A percentile compares a stretch with the other conserved stretches of the same genome.
These are phyloP conservation scores for Arothron firmamentum DNA, from an alignment of 2,113 vertebrate genomes.

Conservation along the genomic window DNA sequence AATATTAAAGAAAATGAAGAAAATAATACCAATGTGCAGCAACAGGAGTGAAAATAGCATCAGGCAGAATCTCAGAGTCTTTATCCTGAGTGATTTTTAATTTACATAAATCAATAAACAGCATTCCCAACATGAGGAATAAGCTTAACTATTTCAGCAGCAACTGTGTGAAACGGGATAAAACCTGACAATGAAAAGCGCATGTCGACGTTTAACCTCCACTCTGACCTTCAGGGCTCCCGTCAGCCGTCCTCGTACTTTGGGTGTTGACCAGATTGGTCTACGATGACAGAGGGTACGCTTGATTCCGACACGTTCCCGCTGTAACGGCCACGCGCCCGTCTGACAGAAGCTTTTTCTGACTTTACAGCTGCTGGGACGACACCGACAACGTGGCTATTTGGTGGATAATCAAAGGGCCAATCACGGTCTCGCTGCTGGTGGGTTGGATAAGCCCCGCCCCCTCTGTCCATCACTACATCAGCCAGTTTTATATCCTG, in stretches of 20 bases:
- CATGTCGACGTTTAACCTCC: no score
- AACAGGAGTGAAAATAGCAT: background rate
- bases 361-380: constrained; percentile 74
- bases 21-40: background rate
- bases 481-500: background rate
- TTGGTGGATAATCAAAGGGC: constrained; percentile 80
- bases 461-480: background rate
- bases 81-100: no score
- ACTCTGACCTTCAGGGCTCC: constrained; percentile 59
- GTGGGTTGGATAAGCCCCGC: constrained; percentile 54
- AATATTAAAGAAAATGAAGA: background rate
- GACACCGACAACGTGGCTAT: constrained; percentile 69
- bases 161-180: background rate
- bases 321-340: background rate
- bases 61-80: background rate
- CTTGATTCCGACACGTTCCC: background rate
- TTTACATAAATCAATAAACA: no score
- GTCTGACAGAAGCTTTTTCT: background rate
- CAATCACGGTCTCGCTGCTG: constrained; percentile 73
- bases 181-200: background rate
- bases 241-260: constrained; percentile 65
- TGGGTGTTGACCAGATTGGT: constrained; percentile 75
- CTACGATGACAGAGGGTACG: constrained; percentile 72
- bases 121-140: background rate
- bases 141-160: background rate